Conservation (phyloP, 2,797 vertebrate species). For the Yasuhikotakia modesta region DNA sequence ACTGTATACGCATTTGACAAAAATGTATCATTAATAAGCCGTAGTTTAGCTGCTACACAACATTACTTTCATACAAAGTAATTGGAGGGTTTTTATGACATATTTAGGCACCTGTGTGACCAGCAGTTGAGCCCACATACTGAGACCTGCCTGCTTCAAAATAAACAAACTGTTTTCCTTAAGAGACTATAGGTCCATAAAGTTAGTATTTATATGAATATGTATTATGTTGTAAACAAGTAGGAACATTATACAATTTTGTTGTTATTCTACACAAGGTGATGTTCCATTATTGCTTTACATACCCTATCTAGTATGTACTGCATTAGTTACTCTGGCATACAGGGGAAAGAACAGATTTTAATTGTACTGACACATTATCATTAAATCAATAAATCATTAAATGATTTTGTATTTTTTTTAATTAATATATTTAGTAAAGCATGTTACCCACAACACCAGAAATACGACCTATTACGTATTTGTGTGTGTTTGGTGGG, state of each 20-base stretch:
- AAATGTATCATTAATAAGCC: conserved; percentile 3
- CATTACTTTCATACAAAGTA: background rate
- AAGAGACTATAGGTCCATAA: background rate
- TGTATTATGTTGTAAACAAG: background rate
- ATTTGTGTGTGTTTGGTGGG: too few relatives aligned
- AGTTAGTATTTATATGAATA: background rate
- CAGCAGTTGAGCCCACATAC: conserved; percentile 2
- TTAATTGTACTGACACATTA: too few relatives aligned
- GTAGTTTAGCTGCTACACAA: background rate
- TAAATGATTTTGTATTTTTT: too few relatives aligned
- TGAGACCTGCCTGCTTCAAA: background rate
- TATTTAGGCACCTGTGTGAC: conserved; percentile 15
- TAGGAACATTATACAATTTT: too few relatives aligned
- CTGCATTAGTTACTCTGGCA: too few relatives aligned
- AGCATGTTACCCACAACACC: too few relatives aligned
- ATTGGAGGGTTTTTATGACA: background rate
- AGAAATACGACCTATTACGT: background rate
- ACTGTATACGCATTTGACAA: background rate
- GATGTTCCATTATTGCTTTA: too few relatives aligned
- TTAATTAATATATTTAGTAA: too few relatives aligned
- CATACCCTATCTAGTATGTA: too few relatives aligned
- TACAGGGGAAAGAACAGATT: too few relatives aligned
- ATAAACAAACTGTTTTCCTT: conserved; percentile 15
- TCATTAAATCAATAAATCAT: too few relatives aligned
- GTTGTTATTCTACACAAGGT: too few relatives aligned